phyloP scores from a whole-genome alignment of 2,113 vertebrate genomes.

The Aptenodytes patagonicus region DNA sequence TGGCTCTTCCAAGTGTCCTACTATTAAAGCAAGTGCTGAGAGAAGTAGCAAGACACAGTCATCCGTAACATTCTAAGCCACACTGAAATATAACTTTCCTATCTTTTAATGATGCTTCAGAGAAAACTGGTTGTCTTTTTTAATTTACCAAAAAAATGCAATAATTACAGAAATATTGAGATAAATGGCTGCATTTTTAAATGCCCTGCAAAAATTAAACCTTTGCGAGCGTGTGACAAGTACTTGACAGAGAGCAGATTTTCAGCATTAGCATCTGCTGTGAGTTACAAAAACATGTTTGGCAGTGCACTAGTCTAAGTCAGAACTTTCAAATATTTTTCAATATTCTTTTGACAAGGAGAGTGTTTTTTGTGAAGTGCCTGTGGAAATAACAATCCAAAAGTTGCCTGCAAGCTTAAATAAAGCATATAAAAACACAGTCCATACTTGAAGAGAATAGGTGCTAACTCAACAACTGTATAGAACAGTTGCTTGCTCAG shows the following conservation, averaged over 20 bases:
- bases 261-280: neutral
- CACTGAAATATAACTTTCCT: neutral
- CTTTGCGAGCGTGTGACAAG: fast-evolving
- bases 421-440: neutral
- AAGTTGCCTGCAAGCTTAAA: neutral
- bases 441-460: neutral
- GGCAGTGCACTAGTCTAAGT: neutral
- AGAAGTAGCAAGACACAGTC: neutral
- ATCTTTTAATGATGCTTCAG: neutral
- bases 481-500: too few species aligned
- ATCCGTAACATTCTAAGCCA: neutral
- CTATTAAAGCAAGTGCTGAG: too few species aligned
- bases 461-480: neutral
- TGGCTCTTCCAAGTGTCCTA: too few species aligned
- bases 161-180: neutral
- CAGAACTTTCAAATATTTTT: neutral
- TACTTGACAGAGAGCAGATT: neutral
- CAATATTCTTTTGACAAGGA: neutral
- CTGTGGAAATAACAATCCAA: neutral
- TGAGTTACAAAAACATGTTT: neutral
- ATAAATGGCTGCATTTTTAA: neutral
- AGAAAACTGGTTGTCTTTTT: neutral
- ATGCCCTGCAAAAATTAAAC: neutral
- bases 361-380: neutral
- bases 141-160: neutral